A percentile compares a stretch with the other conserved stretches of the same genome.
Evolutionary conservation across 2,113 vertebrate species (phyloP).

Genomic region (Aptenodytes forsteri): DNA sequence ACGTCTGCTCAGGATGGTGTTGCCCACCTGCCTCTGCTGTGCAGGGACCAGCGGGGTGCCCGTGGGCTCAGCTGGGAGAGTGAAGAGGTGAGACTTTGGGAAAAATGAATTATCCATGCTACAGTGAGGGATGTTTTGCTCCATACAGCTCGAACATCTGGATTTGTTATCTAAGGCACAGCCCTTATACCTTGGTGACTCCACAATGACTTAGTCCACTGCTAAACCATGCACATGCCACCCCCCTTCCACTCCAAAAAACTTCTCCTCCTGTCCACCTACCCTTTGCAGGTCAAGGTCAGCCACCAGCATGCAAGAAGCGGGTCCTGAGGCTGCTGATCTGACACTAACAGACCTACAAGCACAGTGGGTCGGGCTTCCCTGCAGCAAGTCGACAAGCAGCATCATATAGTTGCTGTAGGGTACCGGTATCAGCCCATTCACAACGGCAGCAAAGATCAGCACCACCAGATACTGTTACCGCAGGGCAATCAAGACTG

Average conservation of each 20-base stretch:
- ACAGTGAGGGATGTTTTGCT: neutral
- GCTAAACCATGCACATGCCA: accelerated
- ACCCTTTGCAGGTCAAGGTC: neutral
- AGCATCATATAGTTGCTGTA: accelerated
- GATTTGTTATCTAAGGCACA: neutral
- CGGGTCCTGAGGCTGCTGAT: neutral
- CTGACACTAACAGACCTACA: neutral
- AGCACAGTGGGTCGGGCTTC: neutral
- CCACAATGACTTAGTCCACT: accelerated
- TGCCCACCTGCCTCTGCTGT: neutral
- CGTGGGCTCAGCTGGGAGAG: neutral
- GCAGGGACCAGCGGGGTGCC: neutral
- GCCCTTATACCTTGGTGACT: neutral
- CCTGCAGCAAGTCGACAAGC: neutral
- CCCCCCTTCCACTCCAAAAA: neutral
- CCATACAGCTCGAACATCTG: neutral
- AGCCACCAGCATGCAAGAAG: neutral
- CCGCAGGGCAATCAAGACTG: accelerated
- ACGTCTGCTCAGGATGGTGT: accelerated
- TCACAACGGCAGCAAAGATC: accelerated
- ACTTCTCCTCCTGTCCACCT: no score
- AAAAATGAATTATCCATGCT: neutral
- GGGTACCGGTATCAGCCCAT: neutral
- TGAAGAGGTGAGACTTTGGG: neutral
- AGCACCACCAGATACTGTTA: neutral